Base-by-base conservation (phyloP, 37 sponge, comb jelly and placozoan genomes). In the Haliclona indistincta region DNA sequence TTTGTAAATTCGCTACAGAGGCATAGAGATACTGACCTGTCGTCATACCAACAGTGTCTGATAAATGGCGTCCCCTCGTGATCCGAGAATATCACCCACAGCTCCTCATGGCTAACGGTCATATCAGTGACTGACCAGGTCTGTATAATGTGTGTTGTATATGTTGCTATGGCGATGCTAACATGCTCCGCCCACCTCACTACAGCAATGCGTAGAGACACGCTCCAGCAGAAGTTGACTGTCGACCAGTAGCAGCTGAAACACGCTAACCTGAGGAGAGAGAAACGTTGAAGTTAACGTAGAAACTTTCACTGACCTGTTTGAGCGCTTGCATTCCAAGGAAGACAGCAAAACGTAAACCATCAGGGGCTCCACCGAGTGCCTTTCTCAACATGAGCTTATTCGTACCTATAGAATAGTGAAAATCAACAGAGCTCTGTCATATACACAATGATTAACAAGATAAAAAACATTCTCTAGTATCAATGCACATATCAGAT, bases 181-280 rank as follows among this genome's bases (percentile, higher is more conserved):
- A n/a, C n/a, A n/a, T n/a, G 25, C 25, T 60, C 3, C 74, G 38
- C 76, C 36, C 7, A 81, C 81, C 65, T 54, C 8, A 2, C 52
- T 51, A 42, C 64, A 73, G 41, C 33, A 17, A 54, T 47, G 71
- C 30, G 37, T 64, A 26, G 62, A 41, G 17, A 81, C 20, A 11
- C 26, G 65, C 41, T 45, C 40, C 39, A 81, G 64, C 43, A 49
- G 53, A 19, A 81, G 73, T 51, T 81, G 81, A 26, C 47, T 81
- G 10, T 81, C 74, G 51, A 81, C 33, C 56, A 81, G 39, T 2
- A 73, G 20, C 66, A 81, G 53, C 53, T 81, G 73, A 43, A 81
- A 81, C 4, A 81, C 19, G 32, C 72, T 71, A 4, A 81, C 33
- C 65, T 75, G 64, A 17, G 2, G 47, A 8, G 15, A 47, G 15